phyloP scores from a whole-genome alignment of 2,797 vertebrate species.

The Chrosomus eos region DNA sequence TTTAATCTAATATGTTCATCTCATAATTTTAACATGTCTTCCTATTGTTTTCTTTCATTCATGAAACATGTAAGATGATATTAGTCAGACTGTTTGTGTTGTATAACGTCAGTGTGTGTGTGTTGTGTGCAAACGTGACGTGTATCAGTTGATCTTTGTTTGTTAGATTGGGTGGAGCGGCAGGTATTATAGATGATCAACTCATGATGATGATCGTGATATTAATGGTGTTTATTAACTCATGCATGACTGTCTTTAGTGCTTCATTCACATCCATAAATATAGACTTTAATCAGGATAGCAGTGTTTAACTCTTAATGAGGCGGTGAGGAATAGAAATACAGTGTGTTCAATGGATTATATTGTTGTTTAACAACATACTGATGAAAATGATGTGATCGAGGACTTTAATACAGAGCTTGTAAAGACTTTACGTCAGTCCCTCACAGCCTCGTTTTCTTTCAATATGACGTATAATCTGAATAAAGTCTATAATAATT shows the following conservation, averaged over 20 bases:
- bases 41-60: neutral
- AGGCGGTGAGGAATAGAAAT: neutral
- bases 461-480: neutral
- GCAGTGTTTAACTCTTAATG: neutral
- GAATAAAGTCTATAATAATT: neutral
- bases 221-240: neutral
- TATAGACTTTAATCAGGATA: neutral
- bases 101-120: neutral
- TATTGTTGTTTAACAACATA: neutral
- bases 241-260: neutral
- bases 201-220: neutral
- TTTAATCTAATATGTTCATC: too few relatives aligned
- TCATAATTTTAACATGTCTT: neutral
- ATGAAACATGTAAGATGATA: neutral
- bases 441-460: neutral
- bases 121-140: neutral
- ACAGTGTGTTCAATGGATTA: neutral
- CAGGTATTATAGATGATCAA: neutral
- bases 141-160: neutral
- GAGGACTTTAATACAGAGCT: neutral
- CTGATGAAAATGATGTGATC: neutral
- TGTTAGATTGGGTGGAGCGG: neutral
- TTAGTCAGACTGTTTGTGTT: neutral
- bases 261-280: neutral
- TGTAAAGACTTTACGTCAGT: neutral